Evolutionary conservation across 2,113 vertebrate genomes (phyloP).

Genomic region (Pteruthius melanotis): DNA sequence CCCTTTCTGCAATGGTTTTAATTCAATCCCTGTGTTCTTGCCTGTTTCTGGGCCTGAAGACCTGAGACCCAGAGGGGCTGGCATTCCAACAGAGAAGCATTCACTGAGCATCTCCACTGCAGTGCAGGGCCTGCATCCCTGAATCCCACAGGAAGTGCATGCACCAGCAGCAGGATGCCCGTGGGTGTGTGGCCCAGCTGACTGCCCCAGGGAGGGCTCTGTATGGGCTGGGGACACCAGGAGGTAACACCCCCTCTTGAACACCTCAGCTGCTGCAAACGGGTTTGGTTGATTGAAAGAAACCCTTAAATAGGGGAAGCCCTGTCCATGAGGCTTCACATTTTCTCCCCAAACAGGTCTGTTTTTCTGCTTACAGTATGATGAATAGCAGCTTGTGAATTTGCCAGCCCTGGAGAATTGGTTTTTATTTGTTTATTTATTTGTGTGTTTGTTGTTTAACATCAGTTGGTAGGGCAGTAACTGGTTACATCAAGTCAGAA

Average conservation of each 20-base stretch:
- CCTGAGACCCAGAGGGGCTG: too few relatives aligned
- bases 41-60: too few relatives aligned
- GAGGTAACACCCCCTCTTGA: neutral
- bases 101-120: neutral
- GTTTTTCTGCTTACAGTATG: neutral
- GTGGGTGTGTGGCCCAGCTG: neutral
- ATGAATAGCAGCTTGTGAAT: neutral
- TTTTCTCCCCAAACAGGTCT: neutral
- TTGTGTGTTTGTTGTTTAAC: neutral
- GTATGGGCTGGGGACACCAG: too few relatives aligned
- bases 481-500: neutral
- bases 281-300: neutral
- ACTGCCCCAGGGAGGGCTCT: neutral
- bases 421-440: neutral
- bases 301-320: neutral
- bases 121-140: neutral
- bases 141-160: neutral
- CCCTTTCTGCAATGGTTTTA: too few relatives aligned
- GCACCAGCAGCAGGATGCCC: neutral
- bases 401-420: neutral
- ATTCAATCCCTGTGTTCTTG: too few relatives aligned
- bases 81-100: too few relatives aligned
- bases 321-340: fast-evolving
- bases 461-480: neutral
- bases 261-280: neutral